Conservation (phyloP, 2,113 vertebrate genomes). For the Actenoides hombroni region DNA sequence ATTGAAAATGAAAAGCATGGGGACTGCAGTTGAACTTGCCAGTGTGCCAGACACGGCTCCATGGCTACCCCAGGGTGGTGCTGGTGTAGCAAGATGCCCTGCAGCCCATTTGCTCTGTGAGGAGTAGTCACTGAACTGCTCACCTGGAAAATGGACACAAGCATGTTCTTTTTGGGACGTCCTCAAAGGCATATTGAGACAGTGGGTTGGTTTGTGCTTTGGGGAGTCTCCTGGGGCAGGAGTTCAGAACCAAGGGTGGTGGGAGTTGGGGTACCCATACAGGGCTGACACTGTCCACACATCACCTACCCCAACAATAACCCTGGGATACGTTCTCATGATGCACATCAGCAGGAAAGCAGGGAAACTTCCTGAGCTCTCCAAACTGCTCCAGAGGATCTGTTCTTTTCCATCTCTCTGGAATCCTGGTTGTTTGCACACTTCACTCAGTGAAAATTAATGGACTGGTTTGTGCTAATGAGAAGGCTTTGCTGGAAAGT, state of each 20-base stretch:
- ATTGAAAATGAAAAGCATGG: neutral
- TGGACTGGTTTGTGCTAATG: neutral
- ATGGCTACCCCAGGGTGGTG: neutral
- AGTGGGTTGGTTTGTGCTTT: rapidly evolving
- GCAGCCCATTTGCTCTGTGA: neutral
- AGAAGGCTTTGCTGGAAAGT: neutral
- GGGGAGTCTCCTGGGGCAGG: neutral
- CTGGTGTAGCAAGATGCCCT: neutral
- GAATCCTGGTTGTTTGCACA: rapidly evolving
- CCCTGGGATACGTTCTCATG: rapidly evolving
- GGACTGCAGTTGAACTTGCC: neutral
- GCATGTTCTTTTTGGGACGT: rapidly evolving
- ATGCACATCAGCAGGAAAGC: neutral
- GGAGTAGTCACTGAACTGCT: neutral
- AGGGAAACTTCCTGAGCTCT: neutral
- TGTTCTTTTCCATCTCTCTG: too few relatives aligned
- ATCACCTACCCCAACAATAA: rapidly evolving
- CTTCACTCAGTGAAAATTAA: neutral
- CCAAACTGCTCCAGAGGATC: neutral
- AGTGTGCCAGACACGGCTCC: neutral
- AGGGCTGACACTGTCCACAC: neutral
- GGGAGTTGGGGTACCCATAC: neutral
- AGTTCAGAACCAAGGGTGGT: too few relatives aligned
- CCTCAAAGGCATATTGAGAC: rapidly evolving
- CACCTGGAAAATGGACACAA: neutral